These are phyloP conservation scores for Catharus minimus DNA, from an alignment of 2,113 vertebrate genomes.

Conservation along the genomic window DNA sequence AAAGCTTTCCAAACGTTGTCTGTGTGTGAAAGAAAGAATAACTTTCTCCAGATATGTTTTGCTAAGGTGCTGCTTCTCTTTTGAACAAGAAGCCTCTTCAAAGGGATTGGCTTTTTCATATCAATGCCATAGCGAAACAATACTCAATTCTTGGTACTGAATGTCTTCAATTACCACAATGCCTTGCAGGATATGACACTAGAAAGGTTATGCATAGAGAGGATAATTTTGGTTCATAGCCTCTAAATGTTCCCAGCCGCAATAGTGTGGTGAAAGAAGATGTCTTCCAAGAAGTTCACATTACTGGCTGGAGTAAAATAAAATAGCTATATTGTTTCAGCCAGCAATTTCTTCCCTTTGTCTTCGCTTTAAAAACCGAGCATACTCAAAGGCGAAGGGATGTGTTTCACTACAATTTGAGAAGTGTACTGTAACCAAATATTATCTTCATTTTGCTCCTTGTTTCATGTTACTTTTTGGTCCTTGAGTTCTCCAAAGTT, in stretches of 20 bases:
- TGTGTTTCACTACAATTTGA: conserved; percentile 89
- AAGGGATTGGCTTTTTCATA: conserved; percentile 63
- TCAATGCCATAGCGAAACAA: neutral
- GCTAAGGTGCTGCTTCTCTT: neutral
- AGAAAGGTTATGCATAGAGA: conserved; percentile 67
- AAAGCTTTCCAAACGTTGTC: conserved; percentile 3
- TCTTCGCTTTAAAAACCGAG: conserved; percentile 87
- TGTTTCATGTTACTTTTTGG: conserved; percentile 92
- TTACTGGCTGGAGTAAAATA: conserved; percentile 88
- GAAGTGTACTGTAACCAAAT: conserved; percentile 89
- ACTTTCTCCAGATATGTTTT: conserved; percentile 31
- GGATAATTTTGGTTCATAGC: conserved; percentile 82
- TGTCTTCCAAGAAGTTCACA: conserved; percentile 98
- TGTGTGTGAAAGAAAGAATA: neutral
- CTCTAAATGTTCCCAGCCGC: conserved; percentile 77
- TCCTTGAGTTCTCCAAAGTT: conserved; percentile 83
- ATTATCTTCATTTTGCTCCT: conserved; percentile 89
- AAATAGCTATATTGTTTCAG: conserved; percentile 93
- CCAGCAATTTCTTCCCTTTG: conserved; percentile 88
- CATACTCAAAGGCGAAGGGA: conserved; percentile 84
- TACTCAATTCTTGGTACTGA: conserved; percentile 36
- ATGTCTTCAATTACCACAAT: conserved; percentile 47
- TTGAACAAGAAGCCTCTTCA: neutral
- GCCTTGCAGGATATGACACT: conserved; percentile 50
- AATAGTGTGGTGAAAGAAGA: conserved; percentile 91